phyloP scores from a whole-genome alignment of 1,140 invertebrate genomes.

The Anastrepha obliqua region DNA sequence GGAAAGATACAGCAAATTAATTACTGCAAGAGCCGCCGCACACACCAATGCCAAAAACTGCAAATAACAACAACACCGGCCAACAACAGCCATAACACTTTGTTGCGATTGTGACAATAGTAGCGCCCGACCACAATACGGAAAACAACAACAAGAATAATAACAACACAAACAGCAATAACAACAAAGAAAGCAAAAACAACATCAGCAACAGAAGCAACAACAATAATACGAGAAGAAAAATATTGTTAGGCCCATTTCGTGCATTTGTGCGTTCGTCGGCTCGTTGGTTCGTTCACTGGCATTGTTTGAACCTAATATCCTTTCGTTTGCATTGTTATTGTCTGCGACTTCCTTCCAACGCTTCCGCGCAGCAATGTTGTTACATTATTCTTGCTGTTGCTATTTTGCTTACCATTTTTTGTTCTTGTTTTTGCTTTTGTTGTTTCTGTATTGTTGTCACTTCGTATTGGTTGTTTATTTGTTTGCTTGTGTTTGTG shows the following conservation, averaged over 20 bases:
- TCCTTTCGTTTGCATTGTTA: conserved; percentile 51
- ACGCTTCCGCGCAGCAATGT: conserved; percentile 5
- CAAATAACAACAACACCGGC: background rate
- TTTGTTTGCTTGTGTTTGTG: background rate
- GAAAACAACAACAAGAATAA: background rate
- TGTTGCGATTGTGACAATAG: conserved; percentile 46
- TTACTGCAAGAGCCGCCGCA: conserved; percentile 8
- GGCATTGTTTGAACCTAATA: conserved; percentile 51
- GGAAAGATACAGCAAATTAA: conserved; percentile 53
- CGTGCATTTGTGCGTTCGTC: background rate
- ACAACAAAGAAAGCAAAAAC: background rate
- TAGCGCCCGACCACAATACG: background rate
- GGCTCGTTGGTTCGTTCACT: background rate
- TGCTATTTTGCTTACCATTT: conserved; percentile 18
- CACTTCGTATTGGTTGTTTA: conserved; percentile 28
- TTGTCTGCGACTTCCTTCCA: conserved; percentile 33
- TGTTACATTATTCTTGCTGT: conserved; percentile 13
- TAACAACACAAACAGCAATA: background rate
- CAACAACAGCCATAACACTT: conserved; percentile 37
- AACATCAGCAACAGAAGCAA: background rate
- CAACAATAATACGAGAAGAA: background rate
- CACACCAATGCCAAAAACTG: background rate
- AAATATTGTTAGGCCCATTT: conserved; percentile 9
- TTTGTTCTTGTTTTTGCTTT: background rate
- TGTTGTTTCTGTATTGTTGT: conserved; percentile 12